phyloP scores from a whole-genome alignment of 2,113 vertebrate genomes.

The Cynocephalus volans region DNA sequence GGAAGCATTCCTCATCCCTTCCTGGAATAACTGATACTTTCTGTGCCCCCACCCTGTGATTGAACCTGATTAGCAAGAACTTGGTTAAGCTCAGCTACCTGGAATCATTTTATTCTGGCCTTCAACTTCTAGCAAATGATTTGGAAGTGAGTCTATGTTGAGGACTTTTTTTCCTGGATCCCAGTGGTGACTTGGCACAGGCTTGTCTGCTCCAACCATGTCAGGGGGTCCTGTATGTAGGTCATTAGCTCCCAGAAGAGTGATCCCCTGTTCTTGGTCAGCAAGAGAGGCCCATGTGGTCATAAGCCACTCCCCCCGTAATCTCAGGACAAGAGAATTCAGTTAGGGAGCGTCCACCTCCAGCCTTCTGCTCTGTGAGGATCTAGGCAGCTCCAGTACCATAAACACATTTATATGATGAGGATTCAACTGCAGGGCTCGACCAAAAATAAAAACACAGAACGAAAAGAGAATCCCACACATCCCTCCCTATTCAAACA shows the following conservation, averaged over 20 bases:
- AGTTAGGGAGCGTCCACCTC: rapidly evolving
- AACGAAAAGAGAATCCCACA: background rate
- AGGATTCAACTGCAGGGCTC: rapidly evolving
- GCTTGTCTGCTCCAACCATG: rapidly evolving
- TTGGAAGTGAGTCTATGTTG: rapidly evolving
- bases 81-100: background rate
- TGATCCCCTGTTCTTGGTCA: no score
- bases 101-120: rapidly evolving
- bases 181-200: background rate
- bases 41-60: rapidly evolving
- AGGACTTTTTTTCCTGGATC: background rate
- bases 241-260: background rate
- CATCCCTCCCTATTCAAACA: background rate
- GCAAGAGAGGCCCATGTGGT: no score
- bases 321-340: background rate
- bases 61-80: rapidly evolving
- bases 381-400: rapidly evolving
- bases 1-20: background rate
- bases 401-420: background rate
- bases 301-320: rapidly evolving
- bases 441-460: background rate
- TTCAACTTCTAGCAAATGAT: rapidly evolving
- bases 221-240: background rate
- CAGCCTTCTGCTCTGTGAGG: rapidly evolving
- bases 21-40: rapidly evolving